Evolutionary conservation across 2,888 invertebrate species (phyloP).

Genomic region (Dasypogon diadema): DNA sequence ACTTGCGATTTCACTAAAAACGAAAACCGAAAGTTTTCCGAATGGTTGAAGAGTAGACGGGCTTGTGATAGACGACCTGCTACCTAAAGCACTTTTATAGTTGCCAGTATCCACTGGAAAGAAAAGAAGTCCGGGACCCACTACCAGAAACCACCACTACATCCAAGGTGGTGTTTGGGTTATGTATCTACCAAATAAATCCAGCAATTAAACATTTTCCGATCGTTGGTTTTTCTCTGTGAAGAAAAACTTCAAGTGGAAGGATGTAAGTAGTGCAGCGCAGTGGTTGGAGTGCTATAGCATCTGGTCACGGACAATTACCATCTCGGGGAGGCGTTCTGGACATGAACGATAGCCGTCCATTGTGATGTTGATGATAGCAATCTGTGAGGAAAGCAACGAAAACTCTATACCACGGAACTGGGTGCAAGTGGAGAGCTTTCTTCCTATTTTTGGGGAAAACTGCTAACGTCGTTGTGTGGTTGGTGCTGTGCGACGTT

Average conservation of each 20-base stretch:
- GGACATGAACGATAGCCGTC: background rate
- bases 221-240: background rate
- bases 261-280: background rate
- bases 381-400: background rate
- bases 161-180: background rate
- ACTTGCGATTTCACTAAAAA: conserved; percentile 55
- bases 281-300: no score
- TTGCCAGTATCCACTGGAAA: conserved; percentile 52
- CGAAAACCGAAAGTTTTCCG: conserved; percentile 59
- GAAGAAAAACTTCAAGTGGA: conserved; percentile 8
- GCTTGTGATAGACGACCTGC: conserved; percentile 67
- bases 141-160: background rate
- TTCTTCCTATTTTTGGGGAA: conserved; percentile 31
- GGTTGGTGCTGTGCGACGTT: background rate
- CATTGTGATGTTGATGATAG: background rate
- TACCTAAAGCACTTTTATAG: conserved; percentile 67
- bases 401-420: conserved; percentile 13
- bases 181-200: background rate
- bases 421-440: background rate
- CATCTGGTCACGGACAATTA: background rate
- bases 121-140: conserved; percentile 31
- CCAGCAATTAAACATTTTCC: background rate
- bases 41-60: conserved; percentile 67
- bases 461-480: conserved; percentile 16
- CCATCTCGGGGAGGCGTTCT: background rate